Evolutionary conservation across 2,797 vertebrate species (phyloP).

Genomic region (Hydrocynus forskahlii): DNA sequence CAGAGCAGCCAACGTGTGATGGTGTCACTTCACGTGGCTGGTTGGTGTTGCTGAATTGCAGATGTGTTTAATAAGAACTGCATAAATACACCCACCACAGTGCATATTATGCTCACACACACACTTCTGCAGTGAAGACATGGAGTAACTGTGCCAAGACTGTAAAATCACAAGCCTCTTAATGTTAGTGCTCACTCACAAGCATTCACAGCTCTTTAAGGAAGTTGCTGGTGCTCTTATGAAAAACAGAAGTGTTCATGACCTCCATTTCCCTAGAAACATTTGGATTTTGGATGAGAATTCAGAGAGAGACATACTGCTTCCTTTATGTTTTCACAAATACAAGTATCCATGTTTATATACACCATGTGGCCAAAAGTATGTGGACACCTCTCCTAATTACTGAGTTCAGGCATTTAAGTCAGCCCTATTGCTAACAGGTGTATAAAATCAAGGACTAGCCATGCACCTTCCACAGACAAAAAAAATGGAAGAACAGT

Average conservation of each 20-base stretch:
- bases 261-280: slow-evolving; percentile 53
- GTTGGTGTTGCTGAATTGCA: neutral
- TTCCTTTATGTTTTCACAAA: slow-evolving; percentile 10
- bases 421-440: too few species aligned
- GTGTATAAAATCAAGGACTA: too few species aligned
- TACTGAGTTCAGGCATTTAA: too few species aligned
- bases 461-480: too few species aligned
- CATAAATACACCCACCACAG: slow-evolving; percentile 6
- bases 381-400: too few species aligned
- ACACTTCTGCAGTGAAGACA: slow-evolving; percentile 9
- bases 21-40: slow-evolving; percentile 5
- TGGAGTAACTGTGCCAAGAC: slow-evolving; percentile 23
- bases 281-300: slow-evolving; percentile 22
- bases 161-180: slow-evolving; percentile 44
- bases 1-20: neutral
- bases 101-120: neutral
- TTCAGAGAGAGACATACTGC: slow-evolving; percentile 11
- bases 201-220: slow-evolving; percentile 42
- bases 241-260: slow-evolving; percentile 55
- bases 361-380: too few species aligned
- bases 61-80: neutral
- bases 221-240: slow-evolving; percentile 49
- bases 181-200: slow-evolving; percentile 46
- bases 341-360: neutral
- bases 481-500: too few species aligned